These are phyloP conservation scores for Mesodorylaimus sp. DNA, from an alignment of 2,888 invertebrate genomes.

Conservation along the genomic window DNA sequence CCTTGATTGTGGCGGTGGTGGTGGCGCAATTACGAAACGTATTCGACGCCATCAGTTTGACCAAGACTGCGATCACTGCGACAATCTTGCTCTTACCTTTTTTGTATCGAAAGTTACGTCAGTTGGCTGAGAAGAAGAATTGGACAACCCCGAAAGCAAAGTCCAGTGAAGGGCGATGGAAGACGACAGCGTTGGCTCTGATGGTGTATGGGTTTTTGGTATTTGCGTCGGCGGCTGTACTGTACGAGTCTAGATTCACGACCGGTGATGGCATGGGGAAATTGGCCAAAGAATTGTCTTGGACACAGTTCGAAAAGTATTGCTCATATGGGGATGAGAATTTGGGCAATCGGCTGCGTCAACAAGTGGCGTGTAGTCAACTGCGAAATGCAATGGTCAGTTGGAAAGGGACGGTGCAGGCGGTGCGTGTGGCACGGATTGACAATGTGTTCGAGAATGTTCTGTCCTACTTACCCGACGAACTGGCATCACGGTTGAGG, in stretches of 20 bases:
- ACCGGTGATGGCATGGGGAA: too few species aligned
- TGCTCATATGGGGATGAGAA: slow-evolving; percentile 1
- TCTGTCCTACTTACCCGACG: slow-evolving; percentile 22
- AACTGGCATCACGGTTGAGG: slow-evolving; percentile 17
- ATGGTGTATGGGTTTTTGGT: too few species aligned
- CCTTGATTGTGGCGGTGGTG: background rate
- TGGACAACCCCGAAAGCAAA: too few species aligned
- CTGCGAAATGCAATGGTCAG: slow-evolving; percentile 13
- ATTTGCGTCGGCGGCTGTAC: too few species aligned
- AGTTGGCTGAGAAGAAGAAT: too few species aligned
- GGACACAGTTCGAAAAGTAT: too few species aligned
- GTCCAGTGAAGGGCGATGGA: too few species aligned
- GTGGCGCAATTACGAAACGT: background rate
- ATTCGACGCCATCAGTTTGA: background rate
- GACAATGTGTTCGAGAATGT: slow-evolving; percentile 23
- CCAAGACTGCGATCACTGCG: background rate
- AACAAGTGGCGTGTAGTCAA: background rate
- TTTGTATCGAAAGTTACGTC: too few species aligned
- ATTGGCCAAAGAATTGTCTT: too few species aligned
- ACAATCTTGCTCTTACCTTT: background rate
- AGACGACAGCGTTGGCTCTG: too few species aligned
- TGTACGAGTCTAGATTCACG: too few species aligned
- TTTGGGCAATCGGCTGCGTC: background rate
- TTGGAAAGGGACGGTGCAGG: slow-evolving; percentile 21
- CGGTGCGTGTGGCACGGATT: slow-evolving; percentile 18